Conservation (phyloP, 2,797 vertebrate species). For the Rhincodon typus region DNA sequence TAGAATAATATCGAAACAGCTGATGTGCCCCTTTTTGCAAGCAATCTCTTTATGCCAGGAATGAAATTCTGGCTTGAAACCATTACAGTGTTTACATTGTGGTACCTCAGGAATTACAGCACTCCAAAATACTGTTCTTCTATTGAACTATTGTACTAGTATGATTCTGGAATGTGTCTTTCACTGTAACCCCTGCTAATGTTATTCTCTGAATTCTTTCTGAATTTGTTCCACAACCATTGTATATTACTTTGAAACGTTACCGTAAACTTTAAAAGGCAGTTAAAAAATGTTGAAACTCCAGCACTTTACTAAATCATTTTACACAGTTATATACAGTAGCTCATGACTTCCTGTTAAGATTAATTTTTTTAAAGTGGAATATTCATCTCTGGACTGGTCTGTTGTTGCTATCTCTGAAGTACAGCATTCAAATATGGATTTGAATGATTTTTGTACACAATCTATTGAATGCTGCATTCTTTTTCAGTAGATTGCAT, state of each 20-base stretch:
- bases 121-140: not conserved
- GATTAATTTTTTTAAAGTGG: not conserved
- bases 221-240: not conserved
- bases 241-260: not conserved
- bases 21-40: constrained; percentile 8
- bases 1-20: constrained; percentile 6
- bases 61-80: not conserved
- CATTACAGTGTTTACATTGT: constrained; percentile 10
- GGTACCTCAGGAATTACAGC: not conserved
- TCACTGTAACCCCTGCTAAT: not conserved
- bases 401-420: not conserved
- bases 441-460: not conserved
- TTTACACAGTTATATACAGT: not conserved
- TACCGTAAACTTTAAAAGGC: not conserved
- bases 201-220: not conserved
- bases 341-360: not conserved
- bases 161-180: not conserved
- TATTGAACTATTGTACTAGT: not conserved
- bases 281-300: not conserved
- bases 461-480: not conserved
- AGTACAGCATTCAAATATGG: not conserved
- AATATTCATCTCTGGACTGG: not conserved
- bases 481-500: not conserved
- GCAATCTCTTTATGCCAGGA: not conserved
- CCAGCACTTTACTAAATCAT: not conserved